These are phyloP conservation scores for Raja brachyura DNA, from an alignment of 2,113 vertebrate genomes.

Conservation along the genomic window DNA sequence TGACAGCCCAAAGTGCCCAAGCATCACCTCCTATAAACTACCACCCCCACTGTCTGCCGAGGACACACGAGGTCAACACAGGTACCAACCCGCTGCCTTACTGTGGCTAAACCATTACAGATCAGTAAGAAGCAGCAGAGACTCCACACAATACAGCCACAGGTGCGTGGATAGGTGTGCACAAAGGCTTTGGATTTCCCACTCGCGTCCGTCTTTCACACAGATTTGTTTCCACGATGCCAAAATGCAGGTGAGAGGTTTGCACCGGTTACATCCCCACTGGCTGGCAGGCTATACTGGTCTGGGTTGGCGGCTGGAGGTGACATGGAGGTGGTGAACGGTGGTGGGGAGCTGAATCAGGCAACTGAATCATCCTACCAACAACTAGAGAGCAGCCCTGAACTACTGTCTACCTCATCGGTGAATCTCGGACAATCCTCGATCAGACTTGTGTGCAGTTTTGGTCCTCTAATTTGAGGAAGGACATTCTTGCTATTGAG, in stretches of 20 bases:
- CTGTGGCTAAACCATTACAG: slow-evolving; percentile 10
- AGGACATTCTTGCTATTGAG: too few relatives aligned
- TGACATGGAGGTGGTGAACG: not conserved
- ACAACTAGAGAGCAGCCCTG: too few relatives aligned
- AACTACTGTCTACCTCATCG: too few relatives aligned
- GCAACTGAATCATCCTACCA: too few relatives aligned
- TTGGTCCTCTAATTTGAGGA: too few relatives aligned
- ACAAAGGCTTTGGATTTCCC: slow-evolving; percentile 5
- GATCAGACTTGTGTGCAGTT: too few relatives aligned
- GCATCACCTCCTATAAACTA: too few relatives aligned
- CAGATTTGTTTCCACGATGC: not conserved
- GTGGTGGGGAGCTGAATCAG: too few relatives aligned
- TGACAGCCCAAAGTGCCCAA: not conserved
- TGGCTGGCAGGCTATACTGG: not conserved
- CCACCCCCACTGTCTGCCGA: too few relatives aligned
- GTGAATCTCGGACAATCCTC: too few relatives aligned
- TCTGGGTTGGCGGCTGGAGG: not conserved
- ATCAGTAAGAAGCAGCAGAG: not conserved
- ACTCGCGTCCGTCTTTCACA: not conserved
- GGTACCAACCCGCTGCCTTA: not conserved
- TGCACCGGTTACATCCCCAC: not conserved
- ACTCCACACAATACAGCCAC: not conserved
- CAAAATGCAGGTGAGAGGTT: not conserved
- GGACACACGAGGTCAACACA: not conserved
- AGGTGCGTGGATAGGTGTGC: not conserved